Base-by-base conservation (phyloP, 2,797 vertebrate species). In the Erpetoichthys calabaricus region DNA sequence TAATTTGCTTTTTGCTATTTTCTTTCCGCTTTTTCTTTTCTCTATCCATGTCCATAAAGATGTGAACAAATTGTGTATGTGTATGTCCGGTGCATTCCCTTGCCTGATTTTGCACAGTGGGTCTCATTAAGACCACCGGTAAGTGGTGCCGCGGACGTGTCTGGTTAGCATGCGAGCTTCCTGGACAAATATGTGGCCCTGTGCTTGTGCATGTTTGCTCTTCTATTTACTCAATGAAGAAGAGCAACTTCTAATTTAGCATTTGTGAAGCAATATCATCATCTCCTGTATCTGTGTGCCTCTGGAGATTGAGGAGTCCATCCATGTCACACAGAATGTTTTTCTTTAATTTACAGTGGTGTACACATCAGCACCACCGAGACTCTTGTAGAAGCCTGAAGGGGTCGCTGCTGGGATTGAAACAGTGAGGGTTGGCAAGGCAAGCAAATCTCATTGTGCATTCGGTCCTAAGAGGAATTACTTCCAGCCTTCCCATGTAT, bases 131-230 rank as follows among this genome's bases (percentile, higher is more conserved):
- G 25, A 25, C 25, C 25, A 25, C 25, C 25, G 25, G 25, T 25
- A 25, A 25, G 25, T 25, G 25, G 25, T 25, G 25, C 25, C 25
- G 25, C 25, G 25, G 25, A 25, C 25, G 25, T 25, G 70, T 76
- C 75, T 77, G 67, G 59, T 67, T 64, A 76, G 74, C 64, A 62
- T 75, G 73, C 68, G 73, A 66, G 64, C 64, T 58, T 68, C 68
- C 64, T 80, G 78, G 82, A 74, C 80, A 71, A 76, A 75, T 73
- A 78, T 74, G 75, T 78, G 51, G 73, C 73, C 74, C 73, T 75
- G 77, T 78, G 78, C 75, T 75, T 75, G 63, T 64, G 67, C 76
- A 76, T 71, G 70, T 58, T 75, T 73, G 75, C 74, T 75, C 64
- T 70, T 73, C 67, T 62, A 61, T 67, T 41, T 57, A 65, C 44